Evolutionary conservation across 2,113 vertebrate genomes (phyloP), one percentile per base, ranked within the genome.

Genomic region (Limanda limanda): DNA sequence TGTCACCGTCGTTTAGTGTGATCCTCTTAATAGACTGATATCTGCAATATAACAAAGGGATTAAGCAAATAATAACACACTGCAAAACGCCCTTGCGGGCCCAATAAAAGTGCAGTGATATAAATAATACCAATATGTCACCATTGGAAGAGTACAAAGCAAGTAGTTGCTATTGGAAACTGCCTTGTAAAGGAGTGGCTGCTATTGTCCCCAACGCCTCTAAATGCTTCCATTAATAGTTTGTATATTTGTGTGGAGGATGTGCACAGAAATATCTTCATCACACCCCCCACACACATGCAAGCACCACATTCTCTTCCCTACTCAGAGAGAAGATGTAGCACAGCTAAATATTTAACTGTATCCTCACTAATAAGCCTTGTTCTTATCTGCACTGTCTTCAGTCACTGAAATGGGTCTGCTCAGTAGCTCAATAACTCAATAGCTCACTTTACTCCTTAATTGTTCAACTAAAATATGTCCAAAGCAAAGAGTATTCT

Each of bases 151-250:
- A 75, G 23, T 25, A 62, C 54, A 35, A 52, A 48, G 67, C 55
- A 40, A 11, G 47, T 81, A 81, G 88, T 92, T 92, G 91, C 90
- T 70, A 89, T 82, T 86, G 90, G 90, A 89, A 91, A 92, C 91
- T 81, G 86, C 79, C 72, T 81, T 47, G 23, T n/a, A 42, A 63
- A 68, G 75, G 76, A 83, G 82, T 71, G 78, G 59, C 66, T 75
- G 56, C 9, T 31, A 42, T 58, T 57, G n/a, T 76, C 40, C 37
- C 31, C 64, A 51, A 68, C 2, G 13, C 48, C 4, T 68, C 54
- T 47, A 59, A 81, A 47, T 58, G 27, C 15, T 65, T 42, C 13
- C 45, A 47, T 45, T 37, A 72, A 69, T 55, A 23, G 52, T 35
- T 14, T 61, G 4, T 6, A 54, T 59, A 37, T 23, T 14, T 21